Conservation (phyloP, 2,888 invertebrate species). For the Exocentrus adspersus region DNA sequence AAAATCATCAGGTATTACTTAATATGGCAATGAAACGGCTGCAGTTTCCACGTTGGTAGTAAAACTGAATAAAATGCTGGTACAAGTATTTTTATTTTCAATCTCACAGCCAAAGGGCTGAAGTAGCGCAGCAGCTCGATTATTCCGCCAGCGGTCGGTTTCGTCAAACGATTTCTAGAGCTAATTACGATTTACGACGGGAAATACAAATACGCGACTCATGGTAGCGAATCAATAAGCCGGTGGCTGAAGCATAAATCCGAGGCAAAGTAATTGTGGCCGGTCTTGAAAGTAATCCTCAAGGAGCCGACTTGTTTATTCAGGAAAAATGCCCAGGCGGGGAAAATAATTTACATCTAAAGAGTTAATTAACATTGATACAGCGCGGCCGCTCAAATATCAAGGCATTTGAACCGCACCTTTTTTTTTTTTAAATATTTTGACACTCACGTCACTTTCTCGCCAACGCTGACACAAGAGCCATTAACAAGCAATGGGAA, state of each 20-base stretch:
- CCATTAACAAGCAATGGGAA: too few relatives aligned
- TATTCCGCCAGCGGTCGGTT: background rate
- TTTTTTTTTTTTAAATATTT: too few relatives aligned
- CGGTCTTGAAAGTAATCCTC: background rate
- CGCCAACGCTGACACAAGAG: too few relatives aligned
- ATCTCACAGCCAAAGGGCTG: background rate
- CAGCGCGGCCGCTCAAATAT: too few relatives aligned
- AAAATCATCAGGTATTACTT: too few relatives aligned
- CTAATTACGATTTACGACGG: constrained; percentile 12
- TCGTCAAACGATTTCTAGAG: constrained; percentile 5
- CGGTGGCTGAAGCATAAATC: constrained; percentile 12
- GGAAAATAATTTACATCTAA: background rate
- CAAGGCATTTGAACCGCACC: too few relatives aligned
- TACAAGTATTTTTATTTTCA: background rate
- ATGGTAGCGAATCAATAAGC: constrained; percentile 11
- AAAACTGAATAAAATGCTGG: too few relatives aligned
- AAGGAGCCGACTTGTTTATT: background rate
- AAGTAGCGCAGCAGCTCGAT: background rate
- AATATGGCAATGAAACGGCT: too few relatives aligned
- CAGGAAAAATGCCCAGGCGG: background rate
- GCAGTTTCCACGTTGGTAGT: too few relatives aligned
- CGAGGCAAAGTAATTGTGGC: background rate
- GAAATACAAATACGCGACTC: constrained; percentile 3
- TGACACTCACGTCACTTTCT: too few relatives aligned
- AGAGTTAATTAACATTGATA: background rate